Evolutionary conservation across 2,888 invertebrate species (phyloP), one percentile per base, ranked within the genome.

Genomic region (Melanophora roralis): DNA sequence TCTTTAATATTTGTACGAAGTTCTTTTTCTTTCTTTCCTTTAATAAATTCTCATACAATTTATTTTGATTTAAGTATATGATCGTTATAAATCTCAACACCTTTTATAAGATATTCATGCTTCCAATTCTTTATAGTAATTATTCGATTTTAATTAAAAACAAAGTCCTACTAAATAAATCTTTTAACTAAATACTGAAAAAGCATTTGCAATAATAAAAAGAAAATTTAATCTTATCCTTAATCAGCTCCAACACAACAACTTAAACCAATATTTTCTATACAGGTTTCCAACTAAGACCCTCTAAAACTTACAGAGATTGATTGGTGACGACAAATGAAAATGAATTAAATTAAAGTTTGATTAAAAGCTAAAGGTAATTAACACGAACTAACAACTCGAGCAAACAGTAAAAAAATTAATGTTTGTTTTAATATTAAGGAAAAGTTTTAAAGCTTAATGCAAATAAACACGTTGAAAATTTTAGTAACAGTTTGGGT

Each of bases 361-460:
- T 79, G 32, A 71, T 79, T 69, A 71, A 79, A 64, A 68, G 47
- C 59, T 55, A 16, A 72, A 60, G 38, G 27, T 65, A 73, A 78
- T 64, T 74, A 78, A 78, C n/a, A 64, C 40, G 38, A 73, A 45
- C 67, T 51, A 43, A 71, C 77, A 64, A 69, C 14, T 27, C 34
- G 27, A 40, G 9, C 40, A n/a, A 34, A 47, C 7, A 55, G 38
- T 36, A 57, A 40, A 57, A 49, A 34, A 27, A n/a, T n/a, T n/a
- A n/a, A 32, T 55, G 27, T 43, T 11, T 40, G 14, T 14, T 12
- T n/a, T 14, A 40, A 27, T 6, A 27, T 5, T 27, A 5, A 27
- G 1, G 11, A 11, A 19, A 65, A 23, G 8, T 51, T 65, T 40
- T 27, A 40, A 65, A 19, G 14, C 6, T 21, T 23, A 16, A 23